A percentile compares a stretch with the other conserved stretches of the same genome.
Evolutionary conservation across 2,797 vertebrate species (phyloP).

Genomic region (Manis crassicaudata): DNA sequence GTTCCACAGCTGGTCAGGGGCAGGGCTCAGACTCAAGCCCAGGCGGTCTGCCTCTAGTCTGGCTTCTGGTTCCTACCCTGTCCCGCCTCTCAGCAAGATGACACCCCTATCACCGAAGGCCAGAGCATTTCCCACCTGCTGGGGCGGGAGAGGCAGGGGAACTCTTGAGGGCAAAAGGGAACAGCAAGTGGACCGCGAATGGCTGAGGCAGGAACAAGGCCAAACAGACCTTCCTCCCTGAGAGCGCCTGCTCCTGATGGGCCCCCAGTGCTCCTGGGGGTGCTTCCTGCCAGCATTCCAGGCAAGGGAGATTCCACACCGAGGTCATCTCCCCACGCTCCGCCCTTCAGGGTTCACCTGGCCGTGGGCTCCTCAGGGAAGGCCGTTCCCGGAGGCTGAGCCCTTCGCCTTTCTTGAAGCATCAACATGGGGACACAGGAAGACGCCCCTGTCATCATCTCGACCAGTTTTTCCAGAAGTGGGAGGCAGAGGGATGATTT

Average conservation of each 20-base stretch:
- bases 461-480: neutral
- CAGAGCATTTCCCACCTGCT: accelerated
- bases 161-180: neutral
- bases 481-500: neutral
- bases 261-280: slow-evolving; percentile 8
- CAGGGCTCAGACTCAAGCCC: neutral
- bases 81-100: neutral
- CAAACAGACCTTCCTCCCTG: neutral
- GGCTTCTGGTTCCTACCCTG: neutral
- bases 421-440: accelerated
- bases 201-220: neutral
- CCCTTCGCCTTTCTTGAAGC: neutral
- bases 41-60: neutral
- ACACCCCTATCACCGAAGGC: neutral
- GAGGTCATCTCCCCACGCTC: neutral
- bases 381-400: neutral
- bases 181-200: neutral
- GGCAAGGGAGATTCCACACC: neutral
- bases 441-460: neutral
- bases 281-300: neutral
- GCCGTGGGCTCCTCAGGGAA: neutral
- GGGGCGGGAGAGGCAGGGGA: too few species aligned
- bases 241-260: neutral
- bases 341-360: accelerated
- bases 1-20: neutral